Evolutionary conservation across 1,140 invertebrate species (phyloP).

Genomic region (Bombyx mori): DNA sequence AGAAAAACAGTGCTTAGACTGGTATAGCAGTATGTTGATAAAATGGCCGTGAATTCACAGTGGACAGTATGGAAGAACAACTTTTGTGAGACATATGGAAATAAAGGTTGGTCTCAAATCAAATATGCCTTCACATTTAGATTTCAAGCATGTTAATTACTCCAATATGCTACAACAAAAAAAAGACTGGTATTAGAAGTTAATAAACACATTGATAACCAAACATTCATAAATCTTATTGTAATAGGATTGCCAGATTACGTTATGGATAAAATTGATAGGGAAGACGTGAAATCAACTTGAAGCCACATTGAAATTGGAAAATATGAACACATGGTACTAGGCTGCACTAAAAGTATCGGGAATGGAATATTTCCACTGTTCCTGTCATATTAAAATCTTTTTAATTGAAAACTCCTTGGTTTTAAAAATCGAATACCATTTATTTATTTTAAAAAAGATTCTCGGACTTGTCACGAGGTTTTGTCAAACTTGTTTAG

Average conservation of each 20-base stretch:
- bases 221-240: slow-evolving; percentile 2
- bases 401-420: too few species aligned
- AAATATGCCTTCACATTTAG: slow-evolving; percentile 2
- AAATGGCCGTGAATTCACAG: neutral
- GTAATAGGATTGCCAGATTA: neutral
- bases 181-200: neutral
- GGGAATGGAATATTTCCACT: too few species aligned
- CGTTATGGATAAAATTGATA: neutral
- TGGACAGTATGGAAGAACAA: slow-evolving; percentile 1
- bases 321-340: neutral
- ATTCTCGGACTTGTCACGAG: too few species aligned
- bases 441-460: too few species aligned
- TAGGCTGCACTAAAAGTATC: too few species aligned
- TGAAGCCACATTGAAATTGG: neutral
- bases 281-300: neutral
- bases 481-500: too few species aligned
- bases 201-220: neutral
- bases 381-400: too few species aligned
- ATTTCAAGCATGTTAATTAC: neutral
- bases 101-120: slow-evolving; percentile 1
- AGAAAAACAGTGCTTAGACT: slow-evolving; percentile 1
- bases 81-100: slow-evolving; percentile 1
- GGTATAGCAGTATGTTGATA: slow-evolving; percentile 2
- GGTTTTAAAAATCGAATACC: too few species aligned
- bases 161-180: slow-evolving; percentile 1